These are phyloP conservation scores for Taxidea taxus DNA, from an alignment of 2,113 vertebrate genomes.

Conservation along the genomic window DNA sequence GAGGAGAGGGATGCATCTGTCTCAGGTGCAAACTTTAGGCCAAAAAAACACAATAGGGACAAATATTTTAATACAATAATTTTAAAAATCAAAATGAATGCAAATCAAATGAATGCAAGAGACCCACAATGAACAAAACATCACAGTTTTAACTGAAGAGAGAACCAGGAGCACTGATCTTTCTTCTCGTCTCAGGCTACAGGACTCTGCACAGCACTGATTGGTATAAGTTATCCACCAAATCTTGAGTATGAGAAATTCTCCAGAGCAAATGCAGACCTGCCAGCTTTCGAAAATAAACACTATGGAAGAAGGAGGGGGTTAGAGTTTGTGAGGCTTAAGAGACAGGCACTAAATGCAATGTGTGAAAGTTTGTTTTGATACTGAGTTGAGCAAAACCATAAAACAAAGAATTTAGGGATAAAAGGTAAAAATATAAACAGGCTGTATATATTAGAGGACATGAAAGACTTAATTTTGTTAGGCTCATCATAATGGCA, in stretches of 20 bases:
- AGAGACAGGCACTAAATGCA: not conserved
- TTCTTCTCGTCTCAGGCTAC: not conserved
- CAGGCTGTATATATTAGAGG: not conserved
- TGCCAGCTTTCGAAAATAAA: not conserved
- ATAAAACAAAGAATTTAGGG: not conserved
- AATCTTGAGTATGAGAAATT: not conserved
- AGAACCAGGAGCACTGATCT: not conserved
- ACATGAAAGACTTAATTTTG: not conserved
- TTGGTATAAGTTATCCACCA: not conserved
- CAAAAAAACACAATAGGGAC: not conserved
- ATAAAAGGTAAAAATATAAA: not conserved
- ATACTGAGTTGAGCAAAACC: not conserved
- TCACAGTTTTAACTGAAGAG: not conserved
- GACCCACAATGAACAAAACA: not conserved
- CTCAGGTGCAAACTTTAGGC: not conserved
- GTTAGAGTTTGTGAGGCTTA: not conserved
- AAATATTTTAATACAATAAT: not conserved
- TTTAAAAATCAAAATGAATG: not conserved
- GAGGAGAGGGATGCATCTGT: not conserved
- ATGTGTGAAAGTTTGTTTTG: not conserved
- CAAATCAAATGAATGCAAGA: slow-evolving; percentile 1
- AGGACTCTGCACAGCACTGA: not conserved
- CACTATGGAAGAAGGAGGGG: not conserved
- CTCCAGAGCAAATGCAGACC: not conserved
- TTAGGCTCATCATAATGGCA: not conserved